Percentiles rank a stretch among this genome's conserved stretches.
These are phyloP conservation scores for Rhinoderma darwinii DNA, from an alignment of 2,113 vertebrate species.

Conservation along the genomic window DNA sequence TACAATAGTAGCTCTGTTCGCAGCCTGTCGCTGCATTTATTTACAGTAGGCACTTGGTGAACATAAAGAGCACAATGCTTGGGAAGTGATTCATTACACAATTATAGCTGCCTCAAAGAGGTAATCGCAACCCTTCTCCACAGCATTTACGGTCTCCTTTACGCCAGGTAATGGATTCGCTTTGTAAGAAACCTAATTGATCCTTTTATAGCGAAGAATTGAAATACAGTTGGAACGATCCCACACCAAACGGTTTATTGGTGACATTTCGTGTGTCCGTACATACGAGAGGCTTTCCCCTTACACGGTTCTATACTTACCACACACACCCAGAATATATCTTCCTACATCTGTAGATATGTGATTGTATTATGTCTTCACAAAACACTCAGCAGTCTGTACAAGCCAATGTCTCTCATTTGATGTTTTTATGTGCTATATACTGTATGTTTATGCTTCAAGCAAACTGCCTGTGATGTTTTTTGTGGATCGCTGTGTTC, in stretches of 20 bases:
- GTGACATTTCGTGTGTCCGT: neutral
- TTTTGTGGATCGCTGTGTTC: conserved; percentile 28
- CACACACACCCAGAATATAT: neutral
- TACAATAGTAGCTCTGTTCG: neutral
- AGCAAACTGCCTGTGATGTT: neutral
- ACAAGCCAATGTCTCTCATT: conserved; percentile 13
- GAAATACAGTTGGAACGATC: neutral
- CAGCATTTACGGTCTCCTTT: conserved; percentile 24
- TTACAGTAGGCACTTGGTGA: neutral
- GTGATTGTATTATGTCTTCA: neutral
- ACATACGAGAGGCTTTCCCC: neutral
- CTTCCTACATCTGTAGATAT: neutral
- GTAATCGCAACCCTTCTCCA: conserved; percentile 1
- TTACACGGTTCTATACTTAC: neutral
- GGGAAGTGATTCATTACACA: neutral
- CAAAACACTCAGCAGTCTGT: neutral
- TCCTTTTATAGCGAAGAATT: conserved; percentile 12
- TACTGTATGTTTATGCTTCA: neutral
- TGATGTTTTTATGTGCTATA: conserved; percentile 39
- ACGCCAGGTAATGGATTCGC: conserved; percentile 6
- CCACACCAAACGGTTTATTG: neutral
- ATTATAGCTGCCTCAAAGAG: neutral
- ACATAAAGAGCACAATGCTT: neutral
- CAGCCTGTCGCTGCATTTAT: neutral
- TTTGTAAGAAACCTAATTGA: conserved; percentile 26